Percentiles rank a stretch among this genome's conserved stretches.
These are phyloP conservation scores for Diadumene lineata DNA, from an alignment of 92 coral and sea anemone genomes.

Conservation along the genomic window DNA sequence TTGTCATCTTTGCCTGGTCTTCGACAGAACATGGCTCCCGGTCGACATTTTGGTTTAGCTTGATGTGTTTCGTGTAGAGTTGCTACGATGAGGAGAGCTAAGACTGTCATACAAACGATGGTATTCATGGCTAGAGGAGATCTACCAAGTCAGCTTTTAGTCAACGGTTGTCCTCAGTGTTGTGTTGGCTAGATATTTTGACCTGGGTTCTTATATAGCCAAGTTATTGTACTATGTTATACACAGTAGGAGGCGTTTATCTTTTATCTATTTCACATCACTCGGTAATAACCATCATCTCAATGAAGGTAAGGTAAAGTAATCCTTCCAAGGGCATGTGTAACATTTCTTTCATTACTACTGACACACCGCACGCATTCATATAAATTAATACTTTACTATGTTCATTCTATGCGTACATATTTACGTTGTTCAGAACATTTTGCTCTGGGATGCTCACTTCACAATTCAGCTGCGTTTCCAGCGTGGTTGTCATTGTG, in stretches of 20 bases:
- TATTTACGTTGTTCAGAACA: too few species aligned
- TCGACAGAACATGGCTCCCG: constrained; percentile 2
- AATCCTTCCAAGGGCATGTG: too few species aligned
- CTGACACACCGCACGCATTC: too few species aligned
- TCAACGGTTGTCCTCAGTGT: background rate
- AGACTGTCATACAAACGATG: background rate
- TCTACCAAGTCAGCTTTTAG: background rate
- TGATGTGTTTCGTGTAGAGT: background rate
- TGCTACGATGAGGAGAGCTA: background rate
- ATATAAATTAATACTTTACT: too few species aligned
- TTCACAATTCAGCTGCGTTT: too few species aligned
- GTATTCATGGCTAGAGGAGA: background rate
- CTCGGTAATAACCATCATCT: constrained; percentile 1
- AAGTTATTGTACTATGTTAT: background rate
- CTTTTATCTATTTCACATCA: background rate
- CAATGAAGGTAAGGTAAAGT: too few species aligned
- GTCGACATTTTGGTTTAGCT: background rate
- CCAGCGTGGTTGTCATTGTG: too few species aligned
- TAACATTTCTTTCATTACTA: too few species aligned
- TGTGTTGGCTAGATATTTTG: background rate
- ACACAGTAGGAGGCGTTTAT: background rate
- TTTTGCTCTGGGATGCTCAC: too few species aligned
- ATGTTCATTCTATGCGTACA: too few species aligned
- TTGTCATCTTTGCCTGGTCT: background rate
- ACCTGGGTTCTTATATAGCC: background rate